These are phyloP conservation scores for Tetragnatha montana DNA, from an alignment of 2,888 invertebrate genomes.

Conservation along the genomic window DNA sequence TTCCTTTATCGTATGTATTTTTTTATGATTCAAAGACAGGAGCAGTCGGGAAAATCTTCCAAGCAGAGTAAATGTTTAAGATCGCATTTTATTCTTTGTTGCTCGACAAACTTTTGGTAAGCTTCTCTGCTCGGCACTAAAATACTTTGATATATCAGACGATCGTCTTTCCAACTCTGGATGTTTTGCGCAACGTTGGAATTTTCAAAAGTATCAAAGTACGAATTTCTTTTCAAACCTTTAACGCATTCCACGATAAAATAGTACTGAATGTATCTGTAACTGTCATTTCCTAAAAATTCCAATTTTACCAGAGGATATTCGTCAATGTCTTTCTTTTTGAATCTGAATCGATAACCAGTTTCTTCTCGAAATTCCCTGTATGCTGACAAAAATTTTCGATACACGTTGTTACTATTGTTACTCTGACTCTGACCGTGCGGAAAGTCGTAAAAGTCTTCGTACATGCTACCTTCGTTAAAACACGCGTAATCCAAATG, in stretches of 20 bases:
- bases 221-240: not conserved
- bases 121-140: not conserved
- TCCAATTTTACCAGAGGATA: not conserved
- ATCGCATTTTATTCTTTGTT: conserved; percentile 8
- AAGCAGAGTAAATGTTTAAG: conserved; percentile 1
- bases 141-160: not conserved
- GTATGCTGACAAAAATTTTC: not conserved
- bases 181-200: not conserved
- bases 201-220: not conserved
- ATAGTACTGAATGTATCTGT: not conserved
- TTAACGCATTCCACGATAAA: conserved; percentile 6
- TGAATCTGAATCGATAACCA: conserved; percentile 4
- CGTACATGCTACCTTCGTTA: not conserved
- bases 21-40: not conserved
- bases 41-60: not conserved
- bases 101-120: not conserved
- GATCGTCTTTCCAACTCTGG: not conserved
- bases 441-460: conserved; percentile 25
- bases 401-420: not conserved
- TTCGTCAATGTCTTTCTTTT: not conserved
- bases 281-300: not conserved
- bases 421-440: not conserved
- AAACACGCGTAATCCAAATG: not conserved
- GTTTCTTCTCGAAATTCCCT: conserved; percentile 22
- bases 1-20: not conserved